phyloP scores from a whole-genome alignment of 1,140 invertebrate genomes.

The Zaprionus vittiger region DNA sequence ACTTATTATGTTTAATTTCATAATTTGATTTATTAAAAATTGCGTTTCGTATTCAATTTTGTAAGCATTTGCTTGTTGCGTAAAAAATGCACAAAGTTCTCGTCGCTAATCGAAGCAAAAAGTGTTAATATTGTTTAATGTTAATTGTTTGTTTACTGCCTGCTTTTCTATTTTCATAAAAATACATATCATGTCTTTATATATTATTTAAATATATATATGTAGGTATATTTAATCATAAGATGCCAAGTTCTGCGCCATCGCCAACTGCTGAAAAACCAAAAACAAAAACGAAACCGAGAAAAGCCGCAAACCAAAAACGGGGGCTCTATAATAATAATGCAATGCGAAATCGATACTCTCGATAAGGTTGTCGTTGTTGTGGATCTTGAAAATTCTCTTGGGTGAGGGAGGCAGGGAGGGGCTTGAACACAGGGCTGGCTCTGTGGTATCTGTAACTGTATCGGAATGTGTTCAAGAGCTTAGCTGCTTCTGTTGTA shows the following conservation, averaged over 20 bases:
- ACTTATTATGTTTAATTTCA: constrained; percentile 73
- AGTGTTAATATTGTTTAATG: constrained; percentile 69
- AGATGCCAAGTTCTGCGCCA: constrained; percentile 75
- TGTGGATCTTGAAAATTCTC: constrained; percentile 3
- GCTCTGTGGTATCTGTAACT: constrained; percentile 57
- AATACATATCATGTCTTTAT: constrained; percentile 72
- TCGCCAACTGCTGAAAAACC: constrained; percentile 42
- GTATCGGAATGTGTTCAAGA: constrained; percentile 26
- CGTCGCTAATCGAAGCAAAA: constrained; percentile 79
- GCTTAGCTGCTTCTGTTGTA: background rate
- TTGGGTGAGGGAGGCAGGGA: background rate
- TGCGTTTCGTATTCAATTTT: constrained; percentile 76
- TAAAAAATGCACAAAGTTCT: constrained; percentile 78
- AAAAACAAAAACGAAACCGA: constrained; percentile 43
- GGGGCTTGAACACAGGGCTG: constrained; percentile 67
- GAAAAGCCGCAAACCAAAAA: constrained; percentile 55
- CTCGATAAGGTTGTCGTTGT: constrained; percentile 14
- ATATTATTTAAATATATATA: constrained; percentile 59
- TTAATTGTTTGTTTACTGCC: constrained; percentile 68
- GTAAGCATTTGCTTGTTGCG: constrained; percentile 76
- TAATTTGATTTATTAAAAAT: constrained; percentile 82
- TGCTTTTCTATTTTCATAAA: constrained; percentile 63
- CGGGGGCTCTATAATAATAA: constrained; percentile 41
- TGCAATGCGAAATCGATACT: constrained; percentile 34
- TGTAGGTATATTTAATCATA: constrained; percentile 76